Evolutionary conservation across 2,888 invertebrate species (phyloP).

Genomic region (Neria commutata): DNA sequence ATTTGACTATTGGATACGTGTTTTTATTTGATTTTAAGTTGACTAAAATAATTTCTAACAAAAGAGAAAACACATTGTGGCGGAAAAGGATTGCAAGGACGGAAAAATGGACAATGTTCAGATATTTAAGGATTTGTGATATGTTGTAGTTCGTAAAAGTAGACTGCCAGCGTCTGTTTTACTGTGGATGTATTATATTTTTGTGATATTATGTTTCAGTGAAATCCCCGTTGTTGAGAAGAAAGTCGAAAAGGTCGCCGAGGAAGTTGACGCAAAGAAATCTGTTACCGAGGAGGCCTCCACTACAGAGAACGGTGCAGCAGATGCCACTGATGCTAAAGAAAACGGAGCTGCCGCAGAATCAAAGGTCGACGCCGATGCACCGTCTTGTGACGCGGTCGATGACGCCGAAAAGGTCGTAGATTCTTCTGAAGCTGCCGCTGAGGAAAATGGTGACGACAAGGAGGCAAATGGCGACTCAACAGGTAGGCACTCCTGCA

Average conservation of each 20-base stretch:
- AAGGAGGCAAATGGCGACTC: conserved; percentile 58
- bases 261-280: conserved; percentile 57
- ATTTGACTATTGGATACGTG: too few species aligned
- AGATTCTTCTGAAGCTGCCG: conserved; percentile 36
- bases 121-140: not conserved
- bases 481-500: conserved; percentile 45
- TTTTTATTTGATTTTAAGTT: not conserved
- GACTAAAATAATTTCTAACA: too few species aligned
- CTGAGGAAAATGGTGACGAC: conserved; percentile 50
- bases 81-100: not conserved
- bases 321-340: conserved; percentile 30
- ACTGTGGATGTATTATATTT: too few species aligned
- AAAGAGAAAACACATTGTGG: too few species aligned
- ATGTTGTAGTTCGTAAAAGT: not conserved
- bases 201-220: conserved; percentile 41
- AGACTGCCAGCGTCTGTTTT: too few species aligned
- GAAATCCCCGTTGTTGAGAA: conserved; percentile 61
- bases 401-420: conserved; percentile 31
- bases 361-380: conserved; percentile 28
- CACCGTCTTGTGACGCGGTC: conserved; percentile 29
- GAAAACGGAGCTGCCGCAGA: conserved; percentile 33
- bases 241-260: conserved; percentile 56
- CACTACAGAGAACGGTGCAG: conserved; percentile 53
- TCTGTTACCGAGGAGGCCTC: conserved; percentile 46
- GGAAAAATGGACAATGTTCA: not conserved